Percentiles rank a stretch among this genome's conserved stretches.
Evolutionary conservation across 2,888 invertebrate species (phyloP).

Genomic region (Theristus sp.): DNA sequence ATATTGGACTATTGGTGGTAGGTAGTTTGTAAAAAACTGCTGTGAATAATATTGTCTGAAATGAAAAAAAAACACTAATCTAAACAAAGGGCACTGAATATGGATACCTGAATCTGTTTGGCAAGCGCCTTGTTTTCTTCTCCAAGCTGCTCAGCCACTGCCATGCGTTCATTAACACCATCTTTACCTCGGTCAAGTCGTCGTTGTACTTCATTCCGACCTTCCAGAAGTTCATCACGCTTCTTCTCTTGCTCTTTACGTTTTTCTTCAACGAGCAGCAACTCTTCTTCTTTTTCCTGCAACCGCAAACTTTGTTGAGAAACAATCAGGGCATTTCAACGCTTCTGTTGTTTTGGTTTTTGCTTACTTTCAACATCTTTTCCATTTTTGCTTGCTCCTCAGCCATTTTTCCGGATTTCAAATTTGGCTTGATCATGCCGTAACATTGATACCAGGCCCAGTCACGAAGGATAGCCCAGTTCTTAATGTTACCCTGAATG

Average conservation of each 20-base stretch:
- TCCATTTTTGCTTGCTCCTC: neutral
- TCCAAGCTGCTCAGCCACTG: neutral
- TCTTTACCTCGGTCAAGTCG: neutral
- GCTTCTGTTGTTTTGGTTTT: conserved; percentile 15
- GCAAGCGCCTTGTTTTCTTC: neutral
- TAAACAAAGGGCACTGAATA: neutral
- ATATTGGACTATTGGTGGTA: too few relatives aligned
- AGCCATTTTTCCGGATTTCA: conserved; percentile 51
- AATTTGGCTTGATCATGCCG: conserved; percentile 79
- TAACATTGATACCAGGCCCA: conserved; percentile 99
- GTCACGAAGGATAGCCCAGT: conserved; percentile 51
- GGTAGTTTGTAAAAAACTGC: too few relatives aligned
- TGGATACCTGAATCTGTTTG: neutral
- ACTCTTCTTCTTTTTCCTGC: conserved; percentile 53
- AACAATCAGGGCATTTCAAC: neutral
- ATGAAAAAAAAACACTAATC: too few relatives aligned
- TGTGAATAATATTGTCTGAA: too few relatives aligned
- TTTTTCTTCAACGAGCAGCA: conserved; percentile 81
- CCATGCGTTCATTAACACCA: neutral
- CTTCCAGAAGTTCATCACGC: conserved; percentile 47
- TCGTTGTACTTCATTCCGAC: conserved; percentile 48
- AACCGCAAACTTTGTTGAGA: too few relatives aligned
- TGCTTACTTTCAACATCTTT: conserved; percentile 35
- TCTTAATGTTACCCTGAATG: conserved; percentile 7
- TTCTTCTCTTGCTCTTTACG: conserved; percentile 86